A percentile compares a stretch with the other conserved stretches of the same genome.
These are phyloP conservation scores for Polydesmus complanatus DNA, from an alignment of 2,888 invertebrate species.

Conservation along the genomic window DNA sequence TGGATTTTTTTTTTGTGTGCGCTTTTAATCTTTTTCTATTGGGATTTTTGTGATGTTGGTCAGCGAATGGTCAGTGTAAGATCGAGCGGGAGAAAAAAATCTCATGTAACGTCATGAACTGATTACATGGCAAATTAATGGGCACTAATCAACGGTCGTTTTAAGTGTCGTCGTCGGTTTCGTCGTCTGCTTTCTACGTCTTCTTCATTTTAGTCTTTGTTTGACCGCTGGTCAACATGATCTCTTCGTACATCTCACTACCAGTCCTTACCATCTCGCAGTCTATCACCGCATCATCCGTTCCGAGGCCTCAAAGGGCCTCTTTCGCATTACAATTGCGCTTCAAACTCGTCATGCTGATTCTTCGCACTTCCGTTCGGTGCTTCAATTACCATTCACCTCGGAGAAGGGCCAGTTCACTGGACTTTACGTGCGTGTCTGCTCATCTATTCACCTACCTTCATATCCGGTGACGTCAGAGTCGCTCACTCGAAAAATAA, in stretches of 20 bases:
- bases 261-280: background rate
- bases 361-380: no score
- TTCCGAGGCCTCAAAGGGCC: background rate
- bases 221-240: background rate
- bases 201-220: background rate
- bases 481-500: no score
- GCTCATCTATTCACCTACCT: no score
- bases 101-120: slow-evolving; percentile 4
- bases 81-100: background rate
- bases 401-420: no score
- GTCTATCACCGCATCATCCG: background rate
- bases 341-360: background rate
- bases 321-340: no score
- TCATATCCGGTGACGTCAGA: no score
- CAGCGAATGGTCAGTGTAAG: background rate
- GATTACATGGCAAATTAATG: slow-evolving; percentile 17
- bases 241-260: background rate
- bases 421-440: no score
- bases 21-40: no score
- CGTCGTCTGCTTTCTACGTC: background rate
- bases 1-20: background rate
- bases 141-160: slow-evolving; percentile 15
- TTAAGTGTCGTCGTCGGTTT: slow-evolving; percentile 11
- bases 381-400: no score
- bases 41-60: no score